Evolutionary conservation across 2,888 invertebrate genomes (phyloP), one percentile per base, ranked within the genome.

Genomic region (Athalia circularis): DNA sequence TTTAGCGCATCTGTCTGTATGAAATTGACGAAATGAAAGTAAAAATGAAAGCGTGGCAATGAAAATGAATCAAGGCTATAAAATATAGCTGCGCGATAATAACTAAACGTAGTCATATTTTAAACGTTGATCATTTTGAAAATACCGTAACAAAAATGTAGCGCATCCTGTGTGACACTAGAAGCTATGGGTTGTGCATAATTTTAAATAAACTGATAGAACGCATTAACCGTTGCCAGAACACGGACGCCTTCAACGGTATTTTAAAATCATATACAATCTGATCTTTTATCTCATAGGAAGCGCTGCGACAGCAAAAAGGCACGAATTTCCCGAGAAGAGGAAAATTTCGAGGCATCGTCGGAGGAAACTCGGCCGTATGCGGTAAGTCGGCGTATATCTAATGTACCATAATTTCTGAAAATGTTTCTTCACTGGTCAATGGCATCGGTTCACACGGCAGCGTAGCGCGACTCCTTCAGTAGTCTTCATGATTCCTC

Each of bases 51-150:
- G 13, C 7, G 7, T 13, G 13, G 61, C 7, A 61, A 7, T 4
- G 3, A 29, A 4, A 29, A 68, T 68, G 15, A 54, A 54, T 68
- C 5, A 68, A 68, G 68, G 50, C 54, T n/a, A 52, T n/a, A 68
- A 68, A 68, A 68, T 68, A 68, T 68, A 68, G 15, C 68, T 68
- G 54, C 68, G 43, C 15, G 43, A 68, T 5, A n/a, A 7, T 11
- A 54, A 2, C 5, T 48, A 8, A 13, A 13, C 52, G 68, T 68
- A 68, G 52, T 5, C 43, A 68, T 4, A 68, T 68, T 68, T 68
- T 52, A 7, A 43, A 54, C 29, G 29, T 29, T 29, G 29, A 29
- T 29, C 29, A 29, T 29, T 68, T 68, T 43, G 54, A 43, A 29
- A 15, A 54, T n/a, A 8, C 47, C 48, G 6, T 29, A 52, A 47